These are phyloP conservation scores for Strigamia transsilvanica DNA, from an alignment of 2,888 invertebrate genomes.

Conservation along the genomic window DNA sequence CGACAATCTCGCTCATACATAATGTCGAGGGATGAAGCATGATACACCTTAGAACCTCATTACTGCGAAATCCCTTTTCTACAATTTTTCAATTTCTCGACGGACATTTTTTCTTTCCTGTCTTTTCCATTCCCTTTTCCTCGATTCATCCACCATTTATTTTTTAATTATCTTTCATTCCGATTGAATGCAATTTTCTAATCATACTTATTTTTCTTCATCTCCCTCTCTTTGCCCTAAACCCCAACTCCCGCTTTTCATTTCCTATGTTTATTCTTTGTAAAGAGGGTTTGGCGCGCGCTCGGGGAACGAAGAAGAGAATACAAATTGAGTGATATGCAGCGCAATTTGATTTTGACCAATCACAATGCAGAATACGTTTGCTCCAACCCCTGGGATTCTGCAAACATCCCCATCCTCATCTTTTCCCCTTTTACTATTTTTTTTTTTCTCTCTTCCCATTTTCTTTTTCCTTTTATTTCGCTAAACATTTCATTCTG, in stretches of 20 bases:
- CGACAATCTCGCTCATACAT: slow-evolving; percentile 52
- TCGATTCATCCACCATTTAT: slow-evolving; percentile 21
- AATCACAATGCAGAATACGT: slow-evolving; percentile 52
- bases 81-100: neutral
- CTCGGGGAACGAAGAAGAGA: slow-evolving; percentile 46
- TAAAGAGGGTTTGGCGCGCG: slow-evolving; percentile 42
- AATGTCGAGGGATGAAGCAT: slow-evolving; percentile 48
- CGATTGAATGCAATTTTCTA: slow-evolving; percentile 25
- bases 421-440: slow-evolving; percentile 20
- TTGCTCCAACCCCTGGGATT: slow-evolving; percentile 36
- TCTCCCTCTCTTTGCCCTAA: slow-evolving; percentile 2
- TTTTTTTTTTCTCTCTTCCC: neutral
- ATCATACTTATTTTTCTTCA: slow-evolving; percentile 12
- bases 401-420: slow-evolving; percentile 48
- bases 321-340: slow-evolving; percentile 50
- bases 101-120: neutral
- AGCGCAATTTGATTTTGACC: slow-evolving; percentile 51
- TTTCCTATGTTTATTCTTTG: slow-evolving; percentile 40
- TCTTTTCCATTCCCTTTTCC: too few species aligned
- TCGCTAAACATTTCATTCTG: slow-evolving; percentile 41
- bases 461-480: slow-evolving; percentile 25
- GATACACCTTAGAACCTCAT: slow-evolving; percentile 28
- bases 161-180: slow-evolving; percentile 23
- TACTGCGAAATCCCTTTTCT: slow-evolving; percentile 24
- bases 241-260: slow-evolving; percentile 35